Evolutionary conservation across 2,888 invertebrate species (phyloP).

Genomic region (Epirrhoe alternata): DNA sequence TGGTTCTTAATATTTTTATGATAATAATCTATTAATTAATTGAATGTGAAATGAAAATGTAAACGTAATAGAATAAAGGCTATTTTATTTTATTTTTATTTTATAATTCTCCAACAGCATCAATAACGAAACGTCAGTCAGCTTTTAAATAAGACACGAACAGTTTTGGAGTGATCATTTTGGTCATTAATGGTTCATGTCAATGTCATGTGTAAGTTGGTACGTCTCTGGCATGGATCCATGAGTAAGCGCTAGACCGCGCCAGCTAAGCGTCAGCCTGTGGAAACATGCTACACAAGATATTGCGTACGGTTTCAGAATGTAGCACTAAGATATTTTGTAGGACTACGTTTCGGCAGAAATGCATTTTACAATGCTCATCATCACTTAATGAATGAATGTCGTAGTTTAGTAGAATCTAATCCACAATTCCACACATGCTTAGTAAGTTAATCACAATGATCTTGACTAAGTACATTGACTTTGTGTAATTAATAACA

Average conservation of each 20-base stretch:
- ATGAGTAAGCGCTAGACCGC: slow-evolving; percentile 61
- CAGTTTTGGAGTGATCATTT: slow-evolving; percentile 16
- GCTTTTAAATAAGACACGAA: slow-evolving; percentile 7
- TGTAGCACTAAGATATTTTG: slow-evolving; percentile 21
- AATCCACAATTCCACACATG: too few relatives aligned
- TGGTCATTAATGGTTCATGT: slow-evolving; percentile 44
- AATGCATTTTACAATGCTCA: neutral
- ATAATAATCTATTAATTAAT: too few relatives aligned
- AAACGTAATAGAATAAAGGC: too few relatives aligned
- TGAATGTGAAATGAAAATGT: too few relatives aligned
- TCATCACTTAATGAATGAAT: neutral
- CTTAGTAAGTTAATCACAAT: neutral
- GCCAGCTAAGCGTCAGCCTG: slow-evolving; percentile 65
- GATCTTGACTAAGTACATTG: too few relatives aligned
- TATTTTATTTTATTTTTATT: too few relatives aligned
- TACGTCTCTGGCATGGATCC: slow-evolving; percentile 70
- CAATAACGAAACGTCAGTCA: slow-evolving; percentile 6
- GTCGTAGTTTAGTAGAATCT: neutral
- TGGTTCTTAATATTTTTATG: too few relatives aligned
- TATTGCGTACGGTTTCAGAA: slow-evolving; percentile 46
- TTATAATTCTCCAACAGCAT: neutral
- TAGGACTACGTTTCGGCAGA: neutral
- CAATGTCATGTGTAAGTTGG: slow-evolving; percentile 31
- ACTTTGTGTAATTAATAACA: too few relatives aligned
- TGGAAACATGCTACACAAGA: slow-evolving; percentile 53